Percentiles rank a stretch among this genome's conserved stretches.
Conservation (phyloP, 2,797 vertebrate species). For the Dicrostonyx torquatus region DNA sequence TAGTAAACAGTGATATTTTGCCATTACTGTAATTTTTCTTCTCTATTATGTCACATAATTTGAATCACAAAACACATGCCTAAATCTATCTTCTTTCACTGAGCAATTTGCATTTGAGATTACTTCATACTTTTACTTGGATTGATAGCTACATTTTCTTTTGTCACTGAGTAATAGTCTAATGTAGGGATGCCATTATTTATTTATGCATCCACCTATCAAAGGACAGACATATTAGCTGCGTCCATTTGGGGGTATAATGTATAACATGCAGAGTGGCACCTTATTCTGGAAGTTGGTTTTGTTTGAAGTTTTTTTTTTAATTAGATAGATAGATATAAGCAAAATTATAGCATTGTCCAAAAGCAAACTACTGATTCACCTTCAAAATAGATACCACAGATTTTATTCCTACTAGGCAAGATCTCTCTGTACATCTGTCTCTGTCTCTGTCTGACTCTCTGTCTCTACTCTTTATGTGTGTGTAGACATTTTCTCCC, state of each 20-base stretch:
- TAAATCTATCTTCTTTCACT: background rate
- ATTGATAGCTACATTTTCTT: background rate
- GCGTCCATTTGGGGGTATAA: background rate
- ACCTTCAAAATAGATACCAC: background rate
- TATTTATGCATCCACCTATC: background rate
- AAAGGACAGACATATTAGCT: background rate
- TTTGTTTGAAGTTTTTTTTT: background rate
- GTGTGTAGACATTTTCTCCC: background rate
- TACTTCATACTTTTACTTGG: background rate
- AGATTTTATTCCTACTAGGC: background rate
- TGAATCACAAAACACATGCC: background rate
- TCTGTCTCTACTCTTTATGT: background rate
- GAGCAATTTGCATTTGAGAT: background rate
- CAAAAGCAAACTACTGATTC: background rate
- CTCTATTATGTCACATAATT: background rate
- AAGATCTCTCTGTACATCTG: background rate
- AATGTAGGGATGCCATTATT: background rate
- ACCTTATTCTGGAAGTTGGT: background rate
- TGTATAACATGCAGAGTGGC: background rate
- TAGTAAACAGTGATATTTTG: background rate
- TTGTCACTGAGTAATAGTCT: background rate
- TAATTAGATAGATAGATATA: background rate
- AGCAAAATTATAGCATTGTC: background rate
- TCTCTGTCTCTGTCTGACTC: background rate
- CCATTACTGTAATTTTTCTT: background rate